Base-by-base conservation (phyloP, 2,888 invertebrate species). In the Oscheius myriophilus region DNA sequence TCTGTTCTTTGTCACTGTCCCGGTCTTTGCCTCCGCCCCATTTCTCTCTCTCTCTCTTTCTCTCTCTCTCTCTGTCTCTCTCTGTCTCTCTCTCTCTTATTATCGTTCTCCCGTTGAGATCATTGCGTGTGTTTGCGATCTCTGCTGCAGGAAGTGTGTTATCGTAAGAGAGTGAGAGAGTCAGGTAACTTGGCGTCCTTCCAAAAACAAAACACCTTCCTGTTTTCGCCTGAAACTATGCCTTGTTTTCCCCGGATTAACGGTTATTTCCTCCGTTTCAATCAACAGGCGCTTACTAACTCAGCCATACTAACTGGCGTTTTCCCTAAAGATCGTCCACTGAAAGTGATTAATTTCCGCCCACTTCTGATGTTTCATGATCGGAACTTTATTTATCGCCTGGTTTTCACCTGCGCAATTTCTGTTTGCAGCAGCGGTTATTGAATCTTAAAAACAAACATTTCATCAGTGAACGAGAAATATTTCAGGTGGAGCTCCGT, bases 61-160 rank as follows among this genome's bases (percentile, higher is more conserved):
- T 49, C 21, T 66, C 51, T 66, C 57, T 70, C 57, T 53, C 59
- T 59, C 43, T 54, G 49, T 63, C 9, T 62, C 45, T 52, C 55
- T 26, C 59, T 64, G 41, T 63, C 69, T 54, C 33, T 65, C 54
- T 23, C 43, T 42, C 16, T 41, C 39, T 21, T n/a, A 39, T 7
- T 18, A 3, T 46, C 46, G 3, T 11, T 46, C 46, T 41, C 18
- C 23, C 57, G 25, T 26, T 51, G 23, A 46, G 26, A 41, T 49
- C 57, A 2, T 16, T 54, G 14, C 46, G 33, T 25, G 1, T 23
- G 12, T 63, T 33, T 43, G n/a, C n/a, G n/a, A n/a, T n/a, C n/a
- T n/a, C n/a, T n/a, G n/a, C n/a, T n/a, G n/a, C n/a, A n/a, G n/a
- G n/a, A n/a, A n/a, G n/a, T n/a, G n/a, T 25, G 21, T 46, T 33